Evolutionary conservation across 2,888 invertebrate genomes (phyloP).

Genomic region (Lasioglossum pauxillum): DNA sequence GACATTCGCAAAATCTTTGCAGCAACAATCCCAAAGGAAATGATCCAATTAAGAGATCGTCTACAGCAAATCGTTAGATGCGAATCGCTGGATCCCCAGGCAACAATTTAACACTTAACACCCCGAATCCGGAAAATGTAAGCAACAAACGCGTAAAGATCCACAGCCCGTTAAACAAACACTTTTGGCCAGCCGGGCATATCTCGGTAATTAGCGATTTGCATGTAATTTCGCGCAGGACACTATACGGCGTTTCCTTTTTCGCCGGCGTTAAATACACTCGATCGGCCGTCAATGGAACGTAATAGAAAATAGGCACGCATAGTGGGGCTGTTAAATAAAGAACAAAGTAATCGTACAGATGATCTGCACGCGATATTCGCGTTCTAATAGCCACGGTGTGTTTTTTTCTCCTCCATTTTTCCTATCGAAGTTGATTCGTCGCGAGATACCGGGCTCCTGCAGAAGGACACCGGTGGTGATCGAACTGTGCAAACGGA

Average conservation of each 20-base stretch:
- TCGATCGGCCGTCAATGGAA: not conserved
- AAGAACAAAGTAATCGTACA: constrained; percentile 19
- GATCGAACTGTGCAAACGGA: too few relatives aligned
- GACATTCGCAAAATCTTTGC: too few relatives aligned
- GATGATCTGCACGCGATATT: constrained; percentile 9
- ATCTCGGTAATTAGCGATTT: not conserved
- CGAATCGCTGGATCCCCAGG: not conserved
- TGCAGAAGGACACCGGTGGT: not conserved
- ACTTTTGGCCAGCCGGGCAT: not conserved
- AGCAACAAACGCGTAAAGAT: not conserved
- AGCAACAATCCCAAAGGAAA: not conserved
- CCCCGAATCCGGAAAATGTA: not conserved
- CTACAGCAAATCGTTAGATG: not conserved
- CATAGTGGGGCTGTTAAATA: not conserved
- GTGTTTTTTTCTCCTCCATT: not conserved
- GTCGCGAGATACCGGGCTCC: not conserved
- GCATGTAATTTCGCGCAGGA: not conserved
- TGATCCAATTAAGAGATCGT: not conserved
- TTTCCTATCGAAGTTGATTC: not conserved
- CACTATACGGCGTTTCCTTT: not conserved
- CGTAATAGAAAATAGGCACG: not conserved
- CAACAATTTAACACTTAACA: not conserved
- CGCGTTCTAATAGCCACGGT: constrained; percentile 1
- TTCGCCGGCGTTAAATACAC: not conserved
- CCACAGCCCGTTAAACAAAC: not conserved